Base-by-base conservation (phyloP, 2,113 vertebrate genomes). In the Cinclus mexicanus region DNA sequence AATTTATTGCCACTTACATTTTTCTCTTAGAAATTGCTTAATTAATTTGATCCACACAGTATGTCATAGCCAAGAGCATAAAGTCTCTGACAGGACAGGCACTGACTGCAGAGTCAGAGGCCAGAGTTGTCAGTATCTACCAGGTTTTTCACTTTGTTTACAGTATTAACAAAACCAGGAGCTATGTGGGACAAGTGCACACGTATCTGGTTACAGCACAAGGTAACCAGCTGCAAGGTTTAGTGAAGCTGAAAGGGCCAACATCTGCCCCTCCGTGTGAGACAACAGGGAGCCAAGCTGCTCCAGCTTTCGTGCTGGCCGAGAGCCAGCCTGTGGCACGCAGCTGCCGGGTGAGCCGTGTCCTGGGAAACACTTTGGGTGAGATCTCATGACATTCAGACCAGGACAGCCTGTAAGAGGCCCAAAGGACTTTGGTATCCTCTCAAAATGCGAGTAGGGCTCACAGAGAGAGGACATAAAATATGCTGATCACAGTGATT, bases 151-250 rank as follows among this genome's bases (percentile, higher is more conserved):
- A 53, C n/a, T 85, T 35, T 22, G 37, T 70, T 94, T 59, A 81
- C 33, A 70, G 39, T 60, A 90, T 14, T 44, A 74, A 52, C 47
- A 68, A 61, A 85, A 61, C 19, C 83, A 90, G 89, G 59, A 92
- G 86, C 33, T 74, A 10, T 18, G 35, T 7, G 42, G 14, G 63
- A 92, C 57, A 75, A 86, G 79, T 8, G 77, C 52, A 59, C 64
- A 22, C 2, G 1, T 53, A 93, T 95, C 83, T 83, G 68, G 64
- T 95, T 89, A 86, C 92, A 86, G 78, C 79, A 90, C 63, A 75
- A 78, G 85, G 59, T 83, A 71, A 67, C 75, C 92, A 95, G 92
- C 92, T 96, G 94, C 59, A 74, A 68, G 68, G 26, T 71, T 95
- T 79, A 91, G 74, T 23, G 65, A 75, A 60, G 81, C 74, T 79